Evolutionary conservation across 2,888 invertebrate genomes (phyloP).

Genomic region (Busseola fusca): DNA sequence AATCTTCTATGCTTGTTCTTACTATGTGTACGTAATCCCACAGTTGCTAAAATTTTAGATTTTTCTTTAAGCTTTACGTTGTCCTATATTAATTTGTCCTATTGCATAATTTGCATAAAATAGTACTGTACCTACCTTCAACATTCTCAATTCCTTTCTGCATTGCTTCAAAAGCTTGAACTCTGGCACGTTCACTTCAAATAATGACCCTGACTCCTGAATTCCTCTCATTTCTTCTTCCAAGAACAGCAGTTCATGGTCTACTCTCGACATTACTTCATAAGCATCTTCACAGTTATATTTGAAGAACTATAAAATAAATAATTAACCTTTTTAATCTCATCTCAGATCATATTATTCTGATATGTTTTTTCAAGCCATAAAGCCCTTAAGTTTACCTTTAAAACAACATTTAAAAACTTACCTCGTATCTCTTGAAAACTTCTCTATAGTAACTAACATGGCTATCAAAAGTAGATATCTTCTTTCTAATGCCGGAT

Average conservation of each 20-base stretch:
- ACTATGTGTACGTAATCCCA: constrained; percentile 99
- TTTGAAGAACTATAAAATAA: constrained; percentile 89
- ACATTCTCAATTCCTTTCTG: constrained; percentile 95
- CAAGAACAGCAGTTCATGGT: constrained; percentile 93
- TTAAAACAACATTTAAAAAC: background rate
- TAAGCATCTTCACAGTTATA: constrained; percentile 93
- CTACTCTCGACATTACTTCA: constrained; percentile 92
- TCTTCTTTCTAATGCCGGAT: constrained; percentile 95
- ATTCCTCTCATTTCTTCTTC: constrained; percentile 96
- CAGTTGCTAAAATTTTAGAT: constrained; percentile 91
- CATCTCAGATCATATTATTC: background rate
- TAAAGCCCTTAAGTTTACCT: too few relatives aligned
- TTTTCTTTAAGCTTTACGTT: background rate
- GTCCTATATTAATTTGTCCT: too few relatives aligned
- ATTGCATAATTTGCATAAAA: too few relatives aligned
- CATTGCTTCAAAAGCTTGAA: constrained; percentile 97
- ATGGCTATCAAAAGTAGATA: constrained; percentile 94
- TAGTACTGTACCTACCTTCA: constrained; percentile 92
- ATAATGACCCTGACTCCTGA: constrained; percentile 96
- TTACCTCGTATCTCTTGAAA: constrained; percentile 92
- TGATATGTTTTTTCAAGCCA: background rate
- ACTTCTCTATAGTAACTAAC: constrained; percentile 96
- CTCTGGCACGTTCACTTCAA: constrained; percentile 98
- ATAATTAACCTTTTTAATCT: background rate
- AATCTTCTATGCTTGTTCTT: constrained; percentile 96